Evolutionary conservation across 2,888 invertebrate genomes (phyloP).

Genomic region (Diabrotica balteata): DNA sequence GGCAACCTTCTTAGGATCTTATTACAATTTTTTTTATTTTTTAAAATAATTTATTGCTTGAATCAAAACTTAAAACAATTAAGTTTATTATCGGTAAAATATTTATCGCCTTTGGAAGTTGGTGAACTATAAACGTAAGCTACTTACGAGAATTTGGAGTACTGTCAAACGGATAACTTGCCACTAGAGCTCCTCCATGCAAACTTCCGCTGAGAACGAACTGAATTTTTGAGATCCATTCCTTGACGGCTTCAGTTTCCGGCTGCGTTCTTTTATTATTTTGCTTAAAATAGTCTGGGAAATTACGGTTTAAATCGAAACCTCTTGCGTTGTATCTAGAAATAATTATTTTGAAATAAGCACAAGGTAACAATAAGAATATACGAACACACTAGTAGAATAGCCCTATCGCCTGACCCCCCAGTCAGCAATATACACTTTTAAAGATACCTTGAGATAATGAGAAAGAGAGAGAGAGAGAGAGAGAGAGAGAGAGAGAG

Average conservation of each 20-base stretch:
- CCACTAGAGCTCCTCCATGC: conserved; percentile 94
- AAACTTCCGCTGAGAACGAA: conserved; percentile 94
- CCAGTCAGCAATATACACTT: too few relatives aligned
- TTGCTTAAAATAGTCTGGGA: conserved; percentile 92
- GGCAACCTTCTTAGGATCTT: too few relatives aligned
- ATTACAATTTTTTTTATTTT: background rate
- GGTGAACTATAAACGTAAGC: too few relatives aligned
- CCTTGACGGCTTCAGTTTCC: conserved; percentile 93
- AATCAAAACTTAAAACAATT: background rate
- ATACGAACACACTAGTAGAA: too few relatives aligned
- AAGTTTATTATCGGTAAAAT: too few relatives aligned
- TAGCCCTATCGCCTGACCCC: too few relatives aligned
- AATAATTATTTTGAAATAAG: conserved; percentile 14
- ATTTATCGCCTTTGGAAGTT: too few relatives aligned
- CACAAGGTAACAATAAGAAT: too few relatives aligned
- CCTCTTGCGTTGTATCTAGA: conserved; percentile 84
- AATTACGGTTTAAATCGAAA: conserved; percentile 93
- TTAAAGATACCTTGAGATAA: too few relatives aligned
- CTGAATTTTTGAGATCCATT: conserved; percentile 92
- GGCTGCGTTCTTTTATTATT: conserved; percentile 88
- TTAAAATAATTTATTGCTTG: background rate
- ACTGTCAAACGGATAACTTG: conserved; percentile 97
- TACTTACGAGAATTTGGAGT: conserved; percentile 91
- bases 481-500: too few relatives aligned
- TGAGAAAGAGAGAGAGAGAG: too few relatives aligned